These are phyloP conservation scores for Peribatodes rhomboidaria DNA, from an alignment of 2,888 invertebrate species.

Conservation along the genomic window DNA sequence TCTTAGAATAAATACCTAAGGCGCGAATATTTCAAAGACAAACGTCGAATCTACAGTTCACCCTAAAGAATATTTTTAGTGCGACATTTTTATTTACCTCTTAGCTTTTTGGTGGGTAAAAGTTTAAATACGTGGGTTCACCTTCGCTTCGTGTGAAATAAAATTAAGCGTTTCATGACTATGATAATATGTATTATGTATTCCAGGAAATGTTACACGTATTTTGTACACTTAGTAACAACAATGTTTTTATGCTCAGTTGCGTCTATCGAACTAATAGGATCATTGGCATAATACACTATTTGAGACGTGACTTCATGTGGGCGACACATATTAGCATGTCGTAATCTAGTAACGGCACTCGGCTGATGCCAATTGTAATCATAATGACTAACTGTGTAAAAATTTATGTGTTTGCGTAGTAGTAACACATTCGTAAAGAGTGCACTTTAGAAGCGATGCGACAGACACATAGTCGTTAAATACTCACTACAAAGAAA, in stretches of 20 bases:
- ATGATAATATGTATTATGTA: no score
- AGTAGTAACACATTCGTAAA: neutral
- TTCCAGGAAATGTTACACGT: constrained; percentile 11
- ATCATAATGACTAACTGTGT: constrained; percentile 17
- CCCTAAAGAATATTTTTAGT: no score
- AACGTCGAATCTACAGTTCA: no score
- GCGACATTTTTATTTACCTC: no score
- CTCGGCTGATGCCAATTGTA: constrained; percentile 25
- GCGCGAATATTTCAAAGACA: no score
- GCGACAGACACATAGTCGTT: neutral
- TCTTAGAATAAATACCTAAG: no score
- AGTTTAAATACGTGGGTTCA: neutral
- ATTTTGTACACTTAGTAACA: constrained; percentile 10
- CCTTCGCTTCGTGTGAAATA: neutral
- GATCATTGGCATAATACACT: constrained; percentile 1
- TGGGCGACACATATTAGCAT: constrained; percentile 10
- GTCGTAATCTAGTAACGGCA: constrained; percentile 11
- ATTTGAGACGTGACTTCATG: constrained; percentile 24
- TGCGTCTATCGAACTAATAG: constrained; percentile 15
- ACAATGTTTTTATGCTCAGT: neutral
- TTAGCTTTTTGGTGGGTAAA: no score
- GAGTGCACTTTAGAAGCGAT: neutral
- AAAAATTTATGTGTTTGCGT: constrained; percentile 1
- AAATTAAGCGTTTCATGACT: neutral
- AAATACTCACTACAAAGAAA: neutral